Percentiles rank a stretch among this genome's conserved stretches.
These are phyloP conservation scores for Anhinga rufa DNA, from an alignment of 2,113 vertebrate species.

Conservation along the genomic window DNA sequence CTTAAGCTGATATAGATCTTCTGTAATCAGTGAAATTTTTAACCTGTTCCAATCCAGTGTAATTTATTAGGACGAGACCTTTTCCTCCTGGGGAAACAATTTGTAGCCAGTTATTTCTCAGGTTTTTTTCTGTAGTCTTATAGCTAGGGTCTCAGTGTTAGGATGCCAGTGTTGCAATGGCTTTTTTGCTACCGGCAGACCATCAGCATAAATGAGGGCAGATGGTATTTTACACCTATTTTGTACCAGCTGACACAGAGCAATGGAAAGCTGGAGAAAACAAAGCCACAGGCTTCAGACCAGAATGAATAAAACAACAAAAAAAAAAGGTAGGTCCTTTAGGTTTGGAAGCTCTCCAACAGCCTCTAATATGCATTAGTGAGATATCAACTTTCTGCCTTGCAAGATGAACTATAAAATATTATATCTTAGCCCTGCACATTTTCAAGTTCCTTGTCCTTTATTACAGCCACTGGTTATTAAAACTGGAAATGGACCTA, in stretches of 20 bases:
- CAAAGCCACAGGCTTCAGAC: not conserved
- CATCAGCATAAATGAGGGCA: not conserved
- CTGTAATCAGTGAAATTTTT: not conserved
- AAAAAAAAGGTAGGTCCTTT: not conserved
- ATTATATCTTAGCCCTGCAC: not conserved
- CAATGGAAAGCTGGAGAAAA: not conserved
- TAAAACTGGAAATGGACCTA: conserved; percentile 2
- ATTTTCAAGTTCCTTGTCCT: not conserved
- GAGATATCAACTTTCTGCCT: conserved; percentile 11
- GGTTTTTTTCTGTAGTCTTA: not conserved
- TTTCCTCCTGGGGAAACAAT: not conserved
- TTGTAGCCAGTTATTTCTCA: not conserved
- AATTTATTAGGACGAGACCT: not conserved
- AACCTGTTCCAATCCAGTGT: not conserved
- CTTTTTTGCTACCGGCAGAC: not conserved
- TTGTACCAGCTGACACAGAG: not conserved
- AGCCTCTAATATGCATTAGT: not conserved
- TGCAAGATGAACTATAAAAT: conserved; percentile 15
- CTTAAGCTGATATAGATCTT: not conserved
- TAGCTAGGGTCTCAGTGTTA: not conserved
- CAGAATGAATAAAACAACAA: not conserved
- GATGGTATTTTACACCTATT: not conserved
- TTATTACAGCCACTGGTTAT: not conserved
- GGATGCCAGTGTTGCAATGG: not conserved
- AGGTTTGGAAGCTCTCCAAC: not conserved